These are phyloP conservation scores for Mastacembelus armatus DNA, from an alignment of 2,797 vertebrate genomes.

Conservation along the genomic window DNA sequence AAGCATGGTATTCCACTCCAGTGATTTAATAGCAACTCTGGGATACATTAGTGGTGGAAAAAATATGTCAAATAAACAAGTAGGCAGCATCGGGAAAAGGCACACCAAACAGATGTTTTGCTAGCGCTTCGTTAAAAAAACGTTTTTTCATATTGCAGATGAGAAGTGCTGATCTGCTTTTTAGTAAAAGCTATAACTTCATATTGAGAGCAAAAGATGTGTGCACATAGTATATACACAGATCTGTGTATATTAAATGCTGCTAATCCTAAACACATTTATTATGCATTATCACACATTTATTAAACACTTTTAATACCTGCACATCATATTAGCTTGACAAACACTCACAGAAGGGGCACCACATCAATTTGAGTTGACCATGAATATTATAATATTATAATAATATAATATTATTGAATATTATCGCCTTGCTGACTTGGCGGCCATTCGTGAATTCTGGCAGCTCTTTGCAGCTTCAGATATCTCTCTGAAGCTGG, in stretches of 20 bases:
- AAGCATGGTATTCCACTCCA: no score
- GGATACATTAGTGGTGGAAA: no score
- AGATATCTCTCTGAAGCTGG: constrained; percentile 42
- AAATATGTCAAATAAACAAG: no score
- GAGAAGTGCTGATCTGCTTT: neutral
- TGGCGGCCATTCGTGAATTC: constrained; percentile 31
- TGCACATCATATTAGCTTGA: constrained; percentile 39
- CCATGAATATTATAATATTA: no score
- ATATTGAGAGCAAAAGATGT: no score
- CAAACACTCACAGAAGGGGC: constrained; percentile 28
- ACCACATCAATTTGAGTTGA: constrained; percentile 43
- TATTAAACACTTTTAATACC: constrained; percentile 37
- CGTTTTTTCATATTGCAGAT: neutral
- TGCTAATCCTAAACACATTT: constrained; percentile 18
- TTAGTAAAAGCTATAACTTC: neutral
- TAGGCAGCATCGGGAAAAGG: no score
- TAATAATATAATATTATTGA: no score
- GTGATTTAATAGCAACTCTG: no score
- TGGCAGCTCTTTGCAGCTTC: constrained; percentile 51
- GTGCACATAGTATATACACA: neutral
- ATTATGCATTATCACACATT: constrained; percentile 16
- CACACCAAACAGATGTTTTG: no score
- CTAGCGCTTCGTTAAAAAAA: no score
- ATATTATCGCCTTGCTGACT: constrained; percentile 42
- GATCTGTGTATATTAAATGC: constrained; percentile 3